These are phyloP conservation scores for Latrodectus elegans DNA, from an alignment of 2,888 invertebrate species.

Conservation along the genomic window DNA sequence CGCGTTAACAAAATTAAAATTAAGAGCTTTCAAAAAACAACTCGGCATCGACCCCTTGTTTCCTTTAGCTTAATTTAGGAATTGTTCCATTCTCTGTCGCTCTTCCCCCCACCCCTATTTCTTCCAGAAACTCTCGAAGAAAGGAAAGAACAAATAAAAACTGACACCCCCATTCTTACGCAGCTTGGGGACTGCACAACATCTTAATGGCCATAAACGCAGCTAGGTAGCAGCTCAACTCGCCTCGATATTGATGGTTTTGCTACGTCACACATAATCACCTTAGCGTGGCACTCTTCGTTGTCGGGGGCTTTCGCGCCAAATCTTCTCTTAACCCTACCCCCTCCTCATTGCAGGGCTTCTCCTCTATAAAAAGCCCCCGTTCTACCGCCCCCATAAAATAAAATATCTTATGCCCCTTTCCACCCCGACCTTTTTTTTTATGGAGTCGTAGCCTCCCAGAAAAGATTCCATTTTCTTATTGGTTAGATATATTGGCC, in stretches of 20 bases:
- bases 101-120: not conserved
- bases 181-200: not conserved
- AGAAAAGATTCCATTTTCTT: slow-evolving; percentile 32
- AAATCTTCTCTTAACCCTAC: slow-evolving; percentile 50
- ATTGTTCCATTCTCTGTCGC: slow-evolving; percentile 34
- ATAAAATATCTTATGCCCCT: slow-evolving; percentile 25
- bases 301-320: slow-evolving; percentile 21
- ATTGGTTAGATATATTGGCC: slow-evolving; percentile 59
- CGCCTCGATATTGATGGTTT: slow-evolving; percentile 52
- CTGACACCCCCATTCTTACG: not conserved
- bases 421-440: slow-evolving; percentile 17
- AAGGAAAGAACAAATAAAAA: not conserved
- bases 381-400: slow-evolving; percentile 8
- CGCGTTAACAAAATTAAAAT: slow-evolving; percentile 57
- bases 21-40: slow-evolving; percentile 27
- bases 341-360: not conserved
- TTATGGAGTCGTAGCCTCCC: slow-evolving; percentile 35
- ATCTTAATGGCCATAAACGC: slow-evolving; percentile 60
- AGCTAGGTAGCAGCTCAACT: slow-evolving; percentile 56
- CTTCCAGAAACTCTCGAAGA: not conserved
- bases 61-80: slow-evolving; percentile 40
- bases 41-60: slow-evolving; percentile 37
- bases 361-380: slow-evolving; percentile 36
- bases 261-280: slow-evolving; percentile 54
- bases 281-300: slow-evolving; percentile 38